Percentiles rank a stretch among this genome's conserved stretches.
phyloP scores from a whole-genome alignment of 2,888 invertebrate genomes.

The Cryptocheilus praepositus region DNA sequence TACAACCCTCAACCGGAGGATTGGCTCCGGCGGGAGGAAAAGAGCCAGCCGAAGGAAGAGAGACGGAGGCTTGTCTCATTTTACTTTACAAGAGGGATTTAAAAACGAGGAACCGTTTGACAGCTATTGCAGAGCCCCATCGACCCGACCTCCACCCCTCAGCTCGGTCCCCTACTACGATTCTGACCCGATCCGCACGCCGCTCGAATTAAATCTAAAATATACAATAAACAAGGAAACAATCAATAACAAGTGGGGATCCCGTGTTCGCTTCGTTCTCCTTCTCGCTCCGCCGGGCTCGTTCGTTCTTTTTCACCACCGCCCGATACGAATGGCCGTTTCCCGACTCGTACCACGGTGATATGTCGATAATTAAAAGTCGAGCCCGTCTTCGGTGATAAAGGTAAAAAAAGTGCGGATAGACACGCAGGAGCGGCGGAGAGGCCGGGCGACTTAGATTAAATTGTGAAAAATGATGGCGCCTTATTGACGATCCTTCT shows the following conservation, averaged over 20 bases:
- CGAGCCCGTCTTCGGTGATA: constrained; percentile 22
- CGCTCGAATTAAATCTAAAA: constrained; percentile 73
- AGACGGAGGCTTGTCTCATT: constrained; percentile 67
- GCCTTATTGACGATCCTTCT: constrained; percentile 36
- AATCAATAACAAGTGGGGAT: constrained; percentile 66
- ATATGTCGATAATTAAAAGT: constrained; percentile 69
- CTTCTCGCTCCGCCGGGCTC: constrained; percentile 11
- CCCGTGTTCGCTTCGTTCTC: constrained; percentile 30
- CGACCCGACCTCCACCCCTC: constrained; percentile 17
- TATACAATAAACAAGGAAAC: constrained; percentile 74
- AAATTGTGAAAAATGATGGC: constrained; percentile 58
- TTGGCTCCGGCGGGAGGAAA: constrained; percentile 20
- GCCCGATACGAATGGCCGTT: constrained; percentile 14
- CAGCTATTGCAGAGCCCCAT: constrained; percentile 70
- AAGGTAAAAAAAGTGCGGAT: constrained; percentile 8
- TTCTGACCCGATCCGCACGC: constrained; percentile 29
- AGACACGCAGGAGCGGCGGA: not conserved
- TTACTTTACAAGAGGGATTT: constrained; percentile 73
- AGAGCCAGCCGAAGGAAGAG: constrained; percentile 21
- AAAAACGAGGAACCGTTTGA: constrained; percentile 73
- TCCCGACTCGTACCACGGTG: constrained; percentile 41
- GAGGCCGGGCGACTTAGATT: constrained; percentile 32
- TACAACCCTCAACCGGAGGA: constrained; percentile 33
- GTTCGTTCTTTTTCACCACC: constrained; percentile 5
- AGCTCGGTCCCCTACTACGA: constrained; percentile 15